phyloP scores from a whole-genome alignment of 2,888 invertebrate species.

The Gortyna flavago region DNA sequence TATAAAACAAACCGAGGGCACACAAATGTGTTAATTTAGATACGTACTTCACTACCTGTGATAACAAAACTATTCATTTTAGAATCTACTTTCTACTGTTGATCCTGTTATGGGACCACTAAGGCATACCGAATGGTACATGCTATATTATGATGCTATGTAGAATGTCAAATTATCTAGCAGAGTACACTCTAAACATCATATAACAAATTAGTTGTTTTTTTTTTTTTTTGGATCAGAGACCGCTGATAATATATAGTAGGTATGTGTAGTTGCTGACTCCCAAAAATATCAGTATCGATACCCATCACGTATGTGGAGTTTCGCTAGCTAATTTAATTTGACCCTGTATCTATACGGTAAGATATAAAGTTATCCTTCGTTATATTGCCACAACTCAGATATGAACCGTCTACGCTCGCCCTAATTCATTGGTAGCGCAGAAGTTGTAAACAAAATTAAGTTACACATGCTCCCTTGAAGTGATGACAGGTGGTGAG shows the following conservation, averaged over 20 bases:
- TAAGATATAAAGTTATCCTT: too few species aligned
- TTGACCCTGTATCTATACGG: too few species aligned
- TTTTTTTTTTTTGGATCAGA: too few species aligned
- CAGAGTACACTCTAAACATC: background rate
- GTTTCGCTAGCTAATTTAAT: background rate
- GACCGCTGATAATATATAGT: too few species aligned
- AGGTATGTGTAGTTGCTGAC: too few species aligned
- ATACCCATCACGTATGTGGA: background rate
- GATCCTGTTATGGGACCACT: background rate
- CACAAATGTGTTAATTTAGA: background rate
- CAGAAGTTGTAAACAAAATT: slow-evolving; percentile 77
- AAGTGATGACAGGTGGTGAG: slow-evolving; percentile 77
- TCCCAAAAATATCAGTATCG: background rate
- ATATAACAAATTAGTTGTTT: too few species aligned
- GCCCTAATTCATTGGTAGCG: slow-evolving; percentile 72
- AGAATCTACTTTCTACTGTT: background rate
- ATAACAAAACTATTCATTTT: background rate
- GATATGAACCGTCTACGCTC: background rate
- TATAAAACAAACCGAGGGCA: background rate
- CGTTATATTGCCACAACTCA: background rate
- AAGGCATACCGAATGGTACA: background rate
- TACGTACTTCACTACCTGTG: background rate
- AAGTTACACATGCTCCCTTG: slow-evolving; percentile 74
- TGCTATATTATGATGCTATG: background rate
- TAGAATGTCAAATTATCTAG: background rate